Conservation (phyloP, 2,888 invertebrate species). For the Terebella lapidaria region DNA sequence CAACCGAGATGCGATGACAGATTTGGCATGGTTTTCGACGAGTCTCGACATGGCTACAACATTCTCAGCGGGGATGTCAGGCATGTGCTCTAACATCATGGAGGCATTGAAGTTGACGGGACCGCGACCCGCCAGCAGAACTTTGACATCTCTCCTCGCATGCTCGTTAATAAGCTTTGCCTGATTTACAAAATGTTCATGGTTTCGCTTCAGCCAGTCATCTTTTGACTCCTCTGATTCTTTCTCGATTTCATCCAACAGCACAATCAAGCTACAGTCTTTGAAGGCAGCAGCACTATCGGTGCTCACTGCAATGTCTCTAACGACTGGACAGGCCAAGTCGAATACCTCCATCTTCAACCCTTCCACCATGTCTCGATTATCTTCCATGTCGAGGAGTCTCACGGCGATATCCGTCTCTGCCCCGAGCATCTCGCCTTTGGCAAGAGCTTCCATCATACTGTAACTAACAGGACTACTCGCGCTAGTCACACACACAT, state of each 20-base stretch:
- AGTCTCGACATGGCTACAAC: constrained; percentile 40
- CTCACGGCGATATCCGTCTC: constrained; percentile 37
- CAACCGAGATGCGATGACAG: constrained; percentile 39
- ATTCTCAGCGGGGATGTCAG: constrained; percentile 37
- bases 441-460: constrained; percentile 32
- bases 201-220: constrained; percentile 36
- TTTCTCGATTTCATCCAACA: constrained; percentile 26
- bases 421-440: constrained; percentile 42
- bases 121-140: constrained; percentile 41
- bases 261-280: constrained; percentile 36
- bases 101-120: constrained; percentile 45
- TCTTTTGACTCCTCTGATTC: constrained; percentile 24
- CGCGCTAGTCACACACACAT: constrained; percentile 47
- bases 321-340: constrained; percentile 34
- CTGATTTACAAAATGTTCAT: constrained; percentile 34
- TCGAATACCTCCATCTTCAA: constrained; percentile 45
- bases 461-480: constrained; percentile 34
- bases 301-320: constrained; percentile 26
- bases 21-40: constrained; percentile 45
- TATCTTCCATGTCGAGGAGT: constrained; percentile 31
- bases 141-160: constrained; percentile 36
- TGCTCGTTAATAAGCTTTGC: constrained; percentile 32
- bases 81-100: constrained; percentile 41
- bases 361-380: constrained; percentile 31
- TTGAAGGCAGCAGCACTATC: constrained; percentile 35